A percentile compares a stretch with the other conserved stretches of the same genome.
These are phyloP conservation scores for Bolinopsis microptera DNA, from an alignment of 37 sponge, comb jelly and placozoan genomes.

Conservation along the genomic window DNA sequence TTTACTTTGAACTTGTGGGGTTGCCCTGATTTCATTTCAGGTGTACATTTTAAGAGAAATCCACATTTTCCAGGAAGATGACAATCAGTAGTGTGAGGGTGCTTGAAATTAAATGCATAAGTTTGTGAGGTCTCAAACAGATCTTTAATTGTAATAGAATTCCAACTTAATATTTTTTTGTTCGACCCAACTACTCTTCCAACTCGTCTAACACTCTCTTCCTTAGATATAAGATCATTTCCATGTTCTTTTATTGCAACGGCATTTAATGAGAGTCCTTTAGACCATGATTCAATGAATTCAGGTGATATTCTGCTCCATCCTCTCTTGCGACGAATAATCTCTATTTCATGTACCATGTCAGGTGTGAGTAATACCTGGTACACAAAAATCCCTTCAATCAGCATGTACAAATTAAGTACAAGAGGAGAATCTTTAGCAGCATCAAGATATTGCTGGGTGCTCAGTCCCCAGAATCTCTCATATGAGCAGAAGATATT, in stretches of 20 bases:
- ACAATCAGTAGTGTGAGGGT: background rate
- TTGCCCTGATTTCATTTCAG: background rate
- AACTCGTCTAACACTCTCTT: background rate
- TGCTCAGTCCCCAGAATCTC: no score
- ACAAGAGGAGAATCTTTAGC: no score
- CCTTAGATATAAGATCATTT: background rate
- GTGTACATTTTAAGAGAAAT: background rate
- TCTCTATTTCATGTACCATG: no score
- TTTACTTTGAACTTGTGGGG: background rate
- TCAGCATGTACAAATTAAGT: background rate
- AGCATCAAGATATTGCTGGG: no score
- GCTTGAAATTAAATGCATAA: background rate
- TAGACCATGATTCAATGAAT: no score
- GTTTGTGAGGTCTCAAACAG: background rate
- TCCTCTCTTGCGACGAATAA: no score
- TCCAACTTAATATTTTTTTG: background rate
- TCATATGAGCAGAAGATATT: no score
- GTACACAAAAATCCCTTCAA: background rate
- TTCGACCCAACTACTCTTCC: background rate
- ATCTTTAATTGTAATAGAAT: background rate
- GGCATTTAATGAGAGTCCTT: no score
- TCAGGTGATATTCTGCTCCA: no score
- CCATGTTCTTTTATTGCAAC: no score
- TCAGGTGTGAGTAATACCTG: no score
- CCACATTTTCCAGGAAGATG: background rate